These are phyloP conservation scores for Cossypha caffra DNA, from an alignment of 2,797 vertebrate species.

Conservation along the genomic window DNA sequence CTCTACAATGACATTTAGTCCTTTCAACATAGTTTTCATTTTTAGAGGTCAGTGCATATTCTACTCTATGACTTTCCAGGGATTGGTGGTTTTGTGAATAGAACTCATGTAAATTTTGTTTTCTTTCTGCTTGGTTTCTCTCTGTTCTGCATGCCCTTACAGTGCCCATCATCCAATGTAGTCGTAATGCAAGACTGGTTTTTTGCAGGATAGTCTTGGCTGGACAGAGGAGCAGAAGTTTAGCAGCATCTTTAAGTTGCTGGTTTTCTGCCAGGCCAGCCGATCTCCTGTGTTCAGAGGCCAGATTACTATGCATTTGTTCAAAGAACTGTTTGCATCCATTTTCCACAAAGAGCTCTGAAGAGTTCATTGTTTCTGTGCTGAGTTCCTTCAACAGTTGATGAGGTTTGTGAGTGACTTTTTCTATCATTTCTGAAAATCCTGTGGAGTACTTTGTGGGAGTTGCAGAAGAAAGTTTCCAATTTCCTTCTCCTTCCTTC, in stretches of 20 bases:
- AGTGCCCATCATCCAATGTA: neutral
- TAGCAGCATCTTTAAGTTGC: neutral
- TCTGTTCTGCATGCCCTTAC: neutral
- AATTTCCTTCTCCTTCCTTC: neutral
- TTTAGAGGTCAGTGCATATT: neutral
- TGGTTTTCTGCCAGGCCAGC: neutral
- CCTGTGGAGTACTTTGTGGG: neutral
- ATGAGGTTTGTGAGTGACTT: neutral
- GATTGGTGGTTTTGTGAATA: neutral
- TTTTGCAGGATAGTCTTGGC: neutral
- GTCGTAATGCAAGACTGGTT: neutral
- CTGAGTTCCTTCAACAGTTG: neutral
- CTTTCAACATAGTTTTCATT: slow-evolving; percentile 7
- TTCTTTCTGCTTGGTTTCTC: neutral
- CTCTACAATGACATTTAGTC: neutral
- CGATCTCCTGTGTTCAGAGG: neutral
- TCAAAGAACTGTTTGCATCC: neutral
- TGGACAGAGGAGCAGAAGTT: neutral
- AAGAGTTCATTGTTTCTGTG: neutral
- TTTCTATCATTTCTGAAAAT: neutral
- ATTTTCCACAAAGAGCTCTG: neutral
- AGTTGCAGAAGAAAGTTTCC: neutral
- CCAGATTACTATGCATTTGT: neutral
- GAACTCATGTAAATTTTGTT: neutral
- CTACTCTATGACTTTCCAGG: neutral